Percentiles rank a stretch among this genome's conserved stretches.
These are phyloP conservation scores for Drosophila nigrodunni DNA, from an alignment of 1,140 invertebrate species.

Conservation along the genomic window DNA sequence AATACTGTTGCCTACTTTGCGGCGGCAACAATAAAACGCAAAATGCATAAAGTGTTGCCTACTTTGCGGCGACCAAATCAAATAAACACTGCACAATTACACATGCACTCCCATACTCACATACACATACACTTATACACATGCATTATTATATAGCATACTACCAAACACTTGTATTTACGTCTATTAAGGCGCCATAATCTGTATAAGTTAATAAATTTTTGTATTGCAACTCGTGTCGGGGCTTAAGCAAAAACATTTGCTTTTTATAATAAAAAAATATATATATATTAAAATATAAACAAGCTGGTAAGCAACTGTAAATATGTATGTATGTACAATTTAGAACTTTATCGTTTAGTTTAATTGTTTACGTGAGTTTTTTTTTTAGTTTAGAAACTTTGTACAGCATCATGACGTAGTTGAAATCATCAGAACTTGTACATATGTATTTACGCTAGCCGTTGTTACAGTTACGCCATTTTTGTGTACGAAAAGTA, in stretches of 20 bases:
- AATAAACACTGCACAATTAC: slow-evolving; percentile 52
- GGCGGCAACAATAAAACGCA: slow-evolving; percentile 16
- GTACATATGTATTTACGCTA: slow-evolving; percentile 17
- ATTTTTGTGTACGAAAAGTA: slow-evolving; percentile 43
- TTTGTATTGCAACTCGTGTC: slow-evolving; percentile 66
- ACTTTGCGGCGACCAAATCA: slow-evolving; percentile 54
- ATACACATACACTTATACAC: slow-evolving; percentile 10
- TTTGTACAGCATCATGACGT: slow-evolving; percentile 22
- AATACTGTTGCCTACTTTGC: slow-evolving; percentile 43
- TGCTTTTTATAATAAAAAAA: neutral
- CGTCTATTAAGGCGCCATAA: slow-evolving; percentile 29
- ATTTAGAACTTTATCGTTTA: slow-evolving; percentile 14
- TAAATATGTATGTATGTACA: slow-evolving; percentile 39
- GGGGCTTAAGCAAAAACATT: slow-evolving; percentile 13
- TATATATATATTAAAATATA: no score
- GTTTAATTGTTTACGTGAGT: slow-evolving; percentile 21
- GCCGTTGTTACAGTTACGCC: slow-evolving; percentile 22
- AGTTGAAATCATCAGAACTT: slow-evolving; percentile 13
- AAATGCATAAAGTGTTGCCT: slow-evolving; percentile 56
- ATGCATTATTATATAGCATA: slow-evolving; percentile 33
- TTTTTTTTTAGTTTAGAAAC: slow-evolving; percentile 1
- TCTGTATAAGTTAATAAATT: slow-evolving; percentile 74
- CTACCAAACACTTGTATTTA: slow-evolving; percentile 19
- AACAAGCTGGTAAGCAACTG: slow-evolving; percentile 14
- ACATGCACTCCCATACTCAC: slow-evolving; percentile 19